Base-by-base conservation (phyloP, 2,113 vertebrate species). In the Melospiza melodia region DNA sequence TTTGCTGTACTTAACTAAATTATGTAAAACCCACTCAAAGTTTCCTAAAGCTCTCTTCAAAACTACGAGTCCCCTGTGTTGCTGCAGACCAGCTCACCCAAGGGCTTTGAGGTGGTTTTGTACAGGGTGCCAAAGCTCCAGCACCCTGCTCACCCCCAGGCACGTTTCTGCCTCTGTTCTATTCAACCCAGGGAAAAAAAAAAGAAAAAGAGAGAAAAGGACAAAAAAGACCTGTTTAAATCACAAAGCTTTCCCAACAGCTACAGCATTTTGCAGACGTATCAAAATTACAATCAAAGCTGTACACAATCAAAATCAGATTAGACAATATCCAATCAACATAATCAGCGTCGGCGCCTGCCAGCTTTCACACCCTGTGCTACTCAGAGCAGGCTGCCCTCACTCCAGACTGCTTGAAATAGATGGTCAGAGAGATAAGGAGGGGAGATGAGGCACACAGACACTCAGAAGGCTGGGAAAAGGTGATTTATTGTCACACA, bases 261-360 rank as follows among this genome's bases (percentile, higher is more conserved):
- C 84, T 79, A 63, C 91, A 44, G 87, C 76, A 59, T 95, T 92
- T 89, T 90, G 89, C 66, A 94, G 94, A 78, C 61, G 14, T 90
- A 95, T 92, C 94, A 87, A 84, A 96, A 92, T 87, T 21, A 90
- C 94, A 94, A 97, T 95, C 96, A 91, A 88, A 94, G 94, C 90
- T 49, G 80, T 90, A 89, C 76, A 94, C 93, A 93, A 96, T 96
- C 89, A 95, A 94, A 97, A 97, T 95, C 96, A 97, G 93, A 94
- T 91, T 81, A 96, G 94, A 96, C 94, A 97, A 97, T 95, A 95
- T 81, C 96, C 95, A 97, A 95, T 94, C 96, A 97, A 86, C 84
- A 83, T 62, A 86, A 84, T 90, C 87, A 93, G 88, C 25, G 43
- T 12, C 0, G 9, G 84, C 0, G 33, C 92, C 91, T 48, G 76